phyloP scores from a whole-genome alignment of 2,797 vertebrate genomes.

The Steatocranus sp. region DNA sequence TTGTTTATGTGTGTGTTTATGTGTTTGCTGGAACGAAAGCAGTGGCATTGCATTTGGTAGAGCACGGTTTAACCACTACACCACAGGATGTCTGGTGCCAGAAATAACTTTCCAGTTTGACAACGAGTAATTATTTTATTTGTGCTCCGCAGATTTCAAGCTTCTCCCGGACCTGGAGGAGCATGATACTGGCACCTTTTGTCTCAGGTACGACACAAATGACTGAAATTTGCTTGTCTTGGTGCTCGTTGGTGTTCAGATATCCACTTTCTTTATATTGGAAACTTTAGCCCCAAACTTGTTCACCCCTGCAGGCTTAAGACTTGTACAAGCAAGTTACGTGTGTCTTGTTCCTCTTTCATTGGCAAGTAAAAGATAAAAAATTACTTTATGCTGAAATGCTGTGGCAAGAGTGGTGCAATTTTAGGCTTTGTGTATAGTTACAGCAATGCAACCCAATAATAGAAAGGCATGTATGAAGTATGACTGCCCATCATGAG shows the following conservation, averaged over 20 bases:
- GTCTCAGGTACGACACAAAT: constrained; percentile 78
- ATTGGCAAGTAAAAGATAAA: not conserved
- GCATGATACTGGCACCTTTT: constrained; percentile 83
- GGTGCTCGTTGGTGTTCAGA: not conserved
- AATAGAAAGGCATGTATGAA: not conserved
- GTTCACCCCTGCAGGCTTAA: not conserved
- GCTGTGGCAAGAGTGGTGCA: not conserved
- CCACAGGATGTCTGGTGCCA: not conserved
- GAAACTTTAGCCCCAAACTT: not conserved
- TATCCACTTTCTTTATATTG: not conserved
- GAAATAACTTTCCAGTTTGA: not conserved
- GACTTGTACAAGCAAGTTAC: not conserved
- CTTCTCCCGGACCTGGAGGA: constrained; percentile 83
- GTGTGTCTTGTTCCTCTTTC: not conserved
- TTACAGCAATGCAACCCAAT: not conserved
- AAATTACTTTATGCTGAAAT: not conserved
- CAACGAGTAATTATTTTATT: not conserved
- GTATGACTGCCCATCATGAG: not conserved
- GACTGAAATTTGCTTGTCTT: not conserved
- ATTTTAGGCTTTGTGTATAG: not conserved
- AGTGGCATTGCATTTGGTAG: not conserved
- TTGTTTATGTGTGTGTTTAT: not conserved
- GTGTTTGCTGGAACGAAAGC: not conserved
- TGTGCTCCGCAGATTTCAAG: constrained; percentile 58
- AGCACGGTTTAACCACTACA: not conserved